Evolutionary conservation across 2,888 invertebrate genomes (phyloP), one percentile per base, ranked within the genome.

Genomic region (Cryptus viduatorius): DNA sequence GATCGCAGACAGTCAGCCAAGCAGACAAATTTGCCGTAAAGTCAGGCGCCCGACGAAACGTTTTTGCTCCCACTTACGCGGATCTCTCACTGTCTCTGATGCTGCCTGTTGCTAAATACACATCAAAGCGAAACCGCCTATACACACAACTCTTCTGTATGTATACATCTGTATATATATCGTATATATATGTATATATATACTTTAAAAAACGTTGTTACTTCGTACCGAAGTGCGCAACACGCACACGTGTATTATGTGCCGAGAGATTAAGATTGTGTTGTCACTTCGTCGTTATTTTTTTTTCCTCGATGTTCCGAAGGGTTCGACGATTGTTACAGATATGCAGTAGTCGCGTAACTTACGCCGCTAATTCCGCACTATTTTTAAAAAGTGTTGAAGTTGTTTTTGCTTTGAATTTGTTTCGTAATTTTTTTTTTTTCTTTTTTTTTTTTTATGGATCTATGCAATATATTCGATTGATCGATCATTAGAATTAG

Each of bases 11-110:
- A 56, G 3, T 24, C 24, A 24, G 56, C 12, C 56, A 65, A 72
- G 77, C 67, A 84, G 73, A 81, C 86, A 90, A 92, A 92, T 91
- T 91, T 89, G 79, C 88, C 86, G 88, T 88, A 87, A 90, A 89
- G 85, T 69, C 89, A 90, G 89, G 86, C 89, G 89, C 88, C 90
- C 46, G 73, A 53, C 37, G 31, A 82, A 81, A 73, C 81, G 73
- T 73, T 78, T 68, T 89, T 85, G 87, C 91, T 92, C 92, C 92
- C 92, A 92, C 92, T 89, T 85, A 19, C 56, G 56, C 37, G 37
- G 37, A 75, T 37, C 68, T 77, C 59, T 37, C 42, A 4, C 44
- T 85, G 72, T 84, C 29, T 46, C 46, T 88, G 82, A 79, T 88
- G 76, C 83, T 87, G 85, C 85, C 56, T 56, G 56, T 86, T 81